These are phyloP conservation scores for Apaloderma vittatum DNA, from an alignment of 2,113 vertebrate genomes.

Conservation along the genomic window DNA sequence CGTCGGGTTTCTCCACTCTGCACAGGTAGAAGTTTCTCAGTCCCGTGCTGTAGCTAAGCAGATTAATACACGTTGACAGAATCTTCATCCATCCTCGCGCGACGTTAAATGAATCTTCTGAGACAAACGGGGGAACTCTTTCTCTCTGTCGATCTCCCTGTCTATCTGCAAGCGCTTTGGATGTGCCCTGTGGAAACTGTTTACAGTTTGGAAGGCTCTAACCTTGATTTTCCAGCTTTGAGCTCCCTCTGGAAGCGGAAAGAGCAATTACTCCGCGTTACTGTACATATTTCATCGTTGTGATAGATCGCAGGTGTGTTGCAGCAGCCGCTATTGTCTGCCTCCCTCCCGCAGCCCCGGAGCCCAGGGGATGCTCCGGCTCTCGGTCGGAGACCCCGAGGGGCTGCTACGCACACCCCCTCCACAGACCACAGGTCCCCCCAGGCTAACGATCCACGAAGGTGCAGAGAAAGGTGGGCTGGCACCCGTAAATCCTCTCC, in stretches of 20 bases:
- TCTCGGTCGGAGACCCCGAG: neutral
- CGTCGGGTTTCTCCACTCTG: neutral
- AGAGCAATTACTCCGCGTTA: slow-evolving; percentile 70
- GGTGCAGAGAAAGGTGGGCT: no score
- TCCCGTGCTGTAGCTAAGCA: neutral
- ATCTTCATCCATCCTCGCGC: neutral
- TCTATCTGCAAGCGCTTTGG: neutral
- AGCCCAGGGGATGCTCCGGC: neutral
- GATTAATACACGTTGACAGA: neutral
- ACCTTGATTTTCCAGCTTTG: slow-evolving; percentile 62
- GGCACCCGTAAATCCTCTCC: rapidly evolving
- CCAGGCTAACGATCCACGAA: rapidly evolving
- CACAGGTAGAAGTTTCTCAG: neutral
- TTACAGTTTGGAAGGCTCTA: slow-evolving; percentile 32
- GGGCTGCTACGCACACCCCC: no score
- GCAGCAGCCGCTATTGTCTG: slow-evolving; percentile 35
- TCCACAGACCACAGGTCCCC: rapidly evolving
- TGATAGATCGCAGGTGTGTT: slow-evolving; percentile 71
- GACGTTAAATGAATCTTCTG: neutral
- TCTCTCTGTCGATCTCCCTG: neutral
- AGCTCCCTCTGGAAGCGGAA: slow-evolving; percentile 69
- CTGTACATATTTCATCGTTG: slow-evolving; percentile 1
- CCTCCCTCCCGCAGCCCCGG: neutral
- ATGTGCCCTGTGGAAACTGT: slow-evolving; percentile 6
- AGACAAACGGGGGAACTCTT: neutral